phyloP scores from a whole-genome alignment of 1,140 invertebrate genomes.

The Drosophila nebulosa region DNA sequence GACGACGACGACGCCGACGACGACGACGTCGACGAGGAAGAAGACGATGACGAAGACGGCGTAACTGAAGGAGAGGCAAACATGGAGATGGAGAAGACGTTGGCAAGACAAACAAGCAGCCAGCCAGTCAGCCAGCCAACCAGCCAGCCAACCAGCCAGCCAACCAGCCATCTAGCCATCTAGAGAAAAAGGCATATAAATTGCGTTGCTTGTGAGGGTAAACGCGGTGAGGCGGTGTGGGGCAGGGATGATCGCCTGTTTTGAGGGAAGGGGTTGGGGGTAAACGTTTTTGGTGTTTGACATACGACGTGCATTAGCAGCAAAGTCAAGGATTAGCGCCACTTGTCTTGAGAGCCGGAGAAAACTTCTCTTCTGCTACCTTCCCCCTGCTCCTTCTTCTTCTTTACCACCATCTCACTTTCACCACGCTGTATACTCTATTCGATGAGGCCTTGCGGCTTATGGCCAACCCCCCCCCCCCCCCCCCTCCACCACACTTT shows the following conservation, averaged over 20 bases:
- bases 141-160: conserved; percentile 27
- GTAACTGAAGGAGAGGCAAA: conserved; percentile 6
- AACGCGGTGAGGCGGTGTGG: neutral
- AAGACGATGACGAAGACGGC: neutral
- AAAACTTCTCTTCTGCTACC: neutral
- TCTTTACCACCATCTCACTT: neutral
- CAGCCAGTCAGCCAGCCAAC: conserved; percentile 28
- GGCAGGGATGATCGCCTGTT: neutral
- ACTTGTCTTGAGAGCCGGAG: conserved; percentile 64
- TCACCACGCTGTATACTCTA: too few species aligned
- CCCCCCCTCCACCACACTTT: too few species aligned
- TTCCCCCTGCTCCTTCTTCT: too few species aligned
- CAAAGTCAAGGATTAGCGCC: conserved; percentile 79
- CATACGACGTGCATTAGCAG: conserved; percentile 79
- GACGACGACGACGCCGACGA: conserved; percentile 1
- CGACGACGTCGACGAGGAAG: neutral
- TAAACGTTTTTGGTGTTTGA: conserved; percentile 79
- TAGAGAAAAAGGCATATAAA: conserved; percentile 68
- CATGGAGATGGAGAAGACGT: conserved; percentile 38
- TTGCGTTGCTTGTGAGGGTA: conserved; percentile 61
- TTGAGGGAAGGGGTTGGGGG: conserved; percentile 4
- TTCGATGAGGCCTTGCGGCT: neutral
- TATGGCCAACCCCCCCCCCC: neutral
- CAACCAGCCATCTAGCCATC: neutral
- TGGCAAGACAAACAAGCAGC: conserved; percentile 68